Conservation (phyloP, 92 coral and sea anemone genomes). For the Phenganax subtilis region DNA sequence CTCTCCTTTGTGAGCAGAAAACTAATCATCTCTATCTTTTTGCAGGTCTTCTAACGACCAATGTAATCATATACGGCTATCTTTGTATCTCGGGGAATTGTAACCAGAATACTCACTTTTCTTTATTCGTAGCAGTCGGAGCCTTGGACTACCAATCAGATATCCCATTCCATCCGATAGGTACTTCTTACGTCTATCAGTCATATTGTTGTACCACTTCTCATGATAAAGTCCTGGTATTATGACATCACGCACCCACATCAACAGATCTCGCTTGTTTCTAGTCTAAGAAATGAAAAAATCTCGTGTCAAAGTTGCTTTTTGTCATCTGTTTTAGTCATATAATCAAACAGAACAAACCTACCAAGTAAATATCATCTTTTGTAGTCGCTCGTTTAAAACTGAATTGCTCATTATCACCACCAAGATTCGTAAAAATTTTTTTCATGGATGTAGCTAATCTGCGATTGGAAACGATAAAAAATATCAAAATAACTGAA, state of each 20-base stretch:
- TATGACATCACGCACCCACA: conserved; percentile 64
- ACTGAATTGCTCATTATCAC: conserved; percentile 35
- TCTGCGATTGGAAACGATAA: not conserved
- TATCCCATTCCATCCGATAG: conserved; percentile 72
- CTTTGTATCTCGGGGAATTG: no score
- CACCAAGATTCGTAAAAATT: conserved; percentile 57
- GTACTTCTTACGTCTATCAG: conserved; percentile 48
- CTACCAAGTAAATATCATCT: conserved; percentile 24
- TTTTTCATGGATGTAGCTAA: conserved; percentile 73
- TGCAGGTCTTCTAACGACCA: no score
- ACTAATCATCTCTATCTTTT: no score
- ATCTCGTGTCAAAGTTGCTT: not conserved
- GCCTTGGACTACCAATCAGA: conserved; percentile 69
- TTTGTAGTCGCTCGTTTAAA: not conserved
- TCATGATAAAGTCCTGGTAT: conserved; percentile 77
- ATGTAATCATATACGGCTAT: no score
- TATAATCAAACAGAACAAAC: not conserved
- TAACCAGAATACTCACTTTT: conserved; percentile 49
- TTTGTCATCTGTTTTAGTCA: not conserved
- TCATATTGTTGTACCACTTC: conserved; percentile 71
- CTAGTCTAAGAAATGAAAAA: conserved; percentile 46
- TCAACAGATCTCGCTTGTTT: conserved; percentile 63
- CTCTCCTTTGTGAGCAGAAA: no score
- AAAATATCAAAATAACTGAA: no score
- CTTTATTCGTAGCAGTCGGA: conserved; percentile 84